Conservation (phyloP, 1,140 invertebrate species). For the Helicoverpa armigera region DNA sequence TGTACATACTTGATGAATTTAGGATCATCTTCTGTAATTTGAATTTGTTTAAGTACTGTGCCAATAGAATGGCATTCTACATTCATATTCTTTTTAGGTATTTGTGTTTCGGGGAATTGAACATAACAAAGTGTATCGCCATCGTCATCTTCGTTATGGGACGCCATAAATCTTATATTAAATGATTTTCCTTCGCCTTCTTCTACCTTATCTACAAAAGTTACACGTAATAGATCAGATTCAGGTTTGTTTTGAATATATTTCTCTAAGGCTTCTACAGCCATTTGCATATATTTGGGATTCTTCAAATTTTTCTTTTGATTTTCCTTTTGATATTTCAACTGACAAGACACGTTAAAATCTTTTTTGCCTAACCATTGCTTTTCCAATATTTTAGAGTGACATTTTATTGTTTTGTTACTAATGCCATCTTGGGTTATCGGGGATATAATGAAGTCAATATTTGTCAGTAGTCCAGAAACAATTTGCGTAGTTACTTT, state of each 20-base stretch:
- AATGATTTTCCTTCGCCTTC: not conserved
- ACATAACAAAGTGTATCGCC: conserved; percentile 20
- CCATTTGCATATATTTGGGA: conserved; percentile 14
- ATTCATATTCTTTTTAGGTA: not conserved
- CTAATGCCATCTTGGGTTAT: conserved; percentile 9
- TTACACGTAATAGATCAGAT: conserved; percentile 8
- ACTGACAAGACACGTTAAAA: conserved; percentile 54
- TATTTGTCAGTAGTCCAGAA: conserved; percentile 53
- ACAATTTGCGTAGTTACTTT: conserved; percentile 56
- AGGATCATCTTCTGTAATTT: conserved; percentile 51
- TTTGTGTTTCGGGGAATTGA: not conserved
- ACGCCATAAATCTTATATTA: conserved; percentile 9
- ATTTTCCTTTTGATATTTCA: not conserved
- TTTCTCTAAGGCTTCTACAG: conserved; percentile 4
- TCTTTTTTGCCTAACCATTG: conserved; percentile 58
- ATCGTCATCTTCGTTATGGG: conserved; percentile 24
- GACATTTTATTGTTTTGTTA: conserved; percentile 56
- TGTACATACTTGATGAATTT: conserved; percentile 55
- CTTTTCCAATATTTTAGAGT: conserved; percentile 62
- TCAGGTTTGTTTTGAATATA: conserved; percentile 6
- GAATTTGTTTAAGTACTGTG: not conserved
- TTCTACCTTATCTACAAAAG: conserved; percentile 21
- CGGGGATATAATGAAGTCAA: conserved; percentile 62
- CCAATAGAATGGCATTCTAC: conserved; percentile 4
- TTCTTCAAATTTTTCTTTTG: not conserved